Evolutionary conservation across 2,888 invertebrate species (phyloP).

Genomic region (Ceriagrion tenellum): DNA sequence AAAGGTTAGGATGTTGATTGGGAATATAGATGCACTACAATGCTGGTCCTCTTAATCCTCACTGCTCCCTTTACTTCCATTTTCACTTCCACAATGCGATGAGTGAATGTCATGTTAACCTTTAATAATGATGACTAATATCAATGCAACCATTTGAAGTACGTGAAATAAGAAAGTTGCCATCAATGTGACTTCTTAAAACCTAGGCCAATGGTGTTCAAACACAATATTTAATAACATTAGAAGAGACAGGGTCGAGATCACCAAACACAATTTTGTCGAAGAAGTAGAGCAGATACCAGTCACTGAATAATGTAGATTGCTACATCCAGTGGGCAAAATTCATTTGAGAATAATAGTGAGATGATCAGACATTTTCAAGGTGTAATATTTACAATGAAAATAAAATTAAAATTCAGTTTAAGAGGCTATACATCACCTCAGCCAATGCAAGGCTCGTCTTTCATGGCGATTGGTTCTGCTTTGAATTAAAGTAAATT

Average conservation of each 20-base stretch:
- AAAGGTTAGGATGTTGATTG: background rate
- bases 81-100: background rate
- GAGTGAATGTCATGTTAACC: background rate
- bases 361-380: too few relatives aligned
- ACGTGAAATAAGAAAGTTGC: background rate
- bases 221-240: background rate
- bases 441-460: background rate
- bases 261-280: background rate
- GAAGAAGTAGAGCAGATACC: background rate
- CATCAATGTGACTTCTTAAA: background rate
- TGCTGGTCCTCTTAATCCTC: constrained; percentile 38
- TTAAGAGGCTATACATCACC: too few relatives aligned
- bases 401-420: too few relatives aligned
- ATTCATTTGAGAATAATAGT: too few relatives aligned
- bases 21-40: constrained; percentile 30
- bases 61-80: background rate
- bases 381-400: too few relatives aligned
- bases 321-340: too few relatives aligned
- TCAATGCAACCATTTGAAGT: background rate
- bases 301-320: background rate
- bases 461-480: background rate
- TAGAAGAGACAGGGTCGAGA: background rate
- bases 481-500: background rate
- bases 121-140: background rate
- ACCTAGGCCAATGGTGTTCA: background rate